Evolutionary conservation across 2,888 invertebrate species (phyloP), one percentile per base, ranked within the genome.

Genomic region (Cantharis rustica): DNA sequence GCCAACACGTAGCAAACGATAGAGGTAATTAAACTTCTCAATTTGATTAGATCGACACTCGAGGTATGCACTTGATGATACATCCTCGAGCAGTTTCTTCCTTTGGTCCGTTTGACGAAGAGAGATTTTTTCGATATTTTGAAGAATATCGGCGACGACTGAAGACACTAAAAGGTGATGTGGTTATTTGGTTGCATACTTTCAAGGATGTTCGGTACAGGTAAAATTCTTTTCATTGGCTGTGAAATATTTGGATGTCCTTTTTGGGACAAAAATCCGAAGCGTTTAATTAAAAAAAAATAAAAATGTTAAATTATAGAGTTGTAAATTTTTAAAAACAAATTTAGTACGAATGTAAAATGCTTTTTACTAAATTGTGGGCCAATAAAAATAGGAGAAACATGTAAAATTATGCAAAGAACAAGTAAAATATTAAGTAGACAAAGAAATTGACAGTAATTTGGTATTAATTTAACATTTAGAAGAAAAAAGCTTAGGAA

Each of bases 1-100:
- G 68, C 72, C 69, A 76, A 23, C 68, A 63, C 75, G 68, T 75
- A 75, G 63, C 75, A 72, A 72, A 72, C 72, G 63, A 71, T 66
- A 47, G 26, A 64, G 7, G 64, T 64, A 17, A 64, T 72, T 72
- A 72, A 72, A 66, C 66, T 64, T 66, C 66, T 47, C 72, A 72
- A 72, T 66, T 72, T 72, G 72, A 72, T 72, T 72, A 72, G 66
- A 15, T 20, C 64, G 72, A 72, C 47, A 5, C 13, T 47, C 9
- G 5, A 47, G n/a, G 47, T n/a, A 47, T 47, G 47, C 47, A n/a
- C 47, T 47, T 9, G 13, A 47, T 7, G 47, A 47, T 47, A n/a
- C 47, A 47, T n/a, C 47, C 47, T 47, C n/a, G 2, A 9, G n/a
- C 4, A 31, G 31, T 31, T 31, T 31, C 31, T 0, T 47, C 7